Conservation (phyloP, 2,113 vertebrate genomes). For the Rhabdornis inornatus region DNA sequence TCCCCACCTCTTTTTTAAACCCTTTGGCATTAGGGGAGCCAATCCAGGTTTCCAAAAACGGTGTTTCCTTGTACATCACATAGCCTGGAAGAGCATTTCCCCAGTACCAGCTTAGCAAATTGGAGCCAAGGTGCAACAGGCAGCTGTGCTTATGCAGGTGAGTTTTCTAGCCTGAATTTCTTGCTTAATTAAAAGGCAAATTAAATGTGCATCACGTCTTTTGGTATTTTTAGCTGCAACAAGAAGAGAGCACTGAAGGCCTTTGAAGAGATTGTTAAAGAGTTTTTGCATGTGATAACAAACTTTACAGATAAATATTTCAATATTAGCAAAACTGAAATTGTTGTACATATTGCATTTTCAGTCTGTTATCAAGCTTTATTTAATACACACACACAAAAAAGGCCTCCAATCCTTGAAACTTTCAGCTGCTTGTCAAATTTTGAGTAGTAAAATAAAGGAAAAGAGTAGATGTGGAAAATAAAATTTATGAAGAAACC, state of each 20-base stretch:
- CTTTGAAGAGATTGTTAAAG: not conserved
- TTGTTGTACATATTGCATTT: not conserved
- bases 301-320: not conserved
- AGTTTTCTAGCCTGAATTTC: not conserved
- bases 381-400: not conserved
- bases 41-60: not conserved
- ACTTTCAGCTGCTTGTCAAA: not conserved
- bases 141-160: not conserved
- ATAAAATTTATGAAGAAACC: not conserved
- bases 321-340: not conserved
- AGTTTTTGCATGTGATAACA: not conserved
- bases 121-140: not conserved
- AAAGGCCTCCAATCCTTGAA: not conserved
- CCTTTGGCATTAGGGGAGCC: not conserved
- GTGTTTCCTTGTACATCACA: not conserved
- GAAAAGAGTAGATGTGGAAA: not conserved
- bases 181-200: not conserved
- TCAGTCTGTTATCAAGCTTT: not conserved
- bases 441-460: not conserved
- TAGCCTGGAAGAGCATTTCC: not conserved
- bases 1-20: not conserved
- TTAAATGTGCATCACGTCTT: not conserved
- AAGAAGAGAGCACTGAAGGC: not conserved
- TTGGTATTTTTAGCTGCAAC: not conserved
- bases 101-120: not conserved